Conservation (phyloP, 2,888 invertebrate species). For the Drosophila lacicola region DNA sequence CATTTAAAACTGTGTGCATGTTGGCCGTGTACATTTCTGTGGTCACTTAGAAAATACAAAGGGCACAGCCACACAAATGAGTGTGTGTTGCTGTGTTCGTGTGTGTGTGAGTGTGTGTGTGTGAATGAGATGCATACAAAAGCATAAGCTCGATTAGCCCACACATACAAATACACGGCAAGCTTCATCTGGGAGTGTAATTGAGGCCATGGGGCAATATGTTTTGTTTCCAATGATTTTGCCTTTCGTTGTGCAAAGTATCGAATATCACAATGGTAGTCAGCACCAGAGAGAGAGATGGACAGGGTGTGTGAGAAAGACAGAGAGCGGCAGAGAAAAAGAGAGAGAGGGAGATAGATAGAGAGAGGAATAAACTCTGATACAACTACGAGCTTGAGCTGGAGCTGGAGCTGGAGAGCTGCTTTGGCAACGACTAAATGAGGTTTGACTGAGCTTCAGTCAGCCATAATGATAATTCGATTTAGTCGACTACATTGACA, state of each 20-base stretch:
- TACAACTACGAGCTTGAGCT: slow-evolving; percentile 11
- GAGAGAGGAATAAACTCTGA: slow-evolving; percentile 11
- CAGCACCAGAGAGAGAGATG: slow-evolving; percentile 26
- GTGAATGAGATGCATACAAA: slow-evolving; percentile 33
- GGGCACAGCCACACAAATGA: slow-evolving; percentile 27
- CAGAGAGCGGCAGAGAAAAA: not conserved
- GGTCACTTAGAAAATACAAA: slow-evolving; percentile 74
- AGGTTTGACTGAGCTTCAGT: slow-evolving; percentile 82
- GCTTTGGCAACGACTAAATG: slow-evolving; percentile 63
- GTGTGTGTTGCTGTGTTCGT: not conserved
- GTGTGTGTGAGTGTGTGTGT: not conserved
- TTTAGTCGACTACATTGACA: slow-evolving; percentile 81
- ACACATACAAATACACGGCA: slow-evolving; percentile 53
- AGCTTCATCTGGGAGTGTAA: slow-evolving; percentile 75
- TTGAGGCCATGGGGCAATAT: slow-evolving; percentile 82
- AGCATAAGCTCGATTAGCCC: slow-evolving; percentile 72
- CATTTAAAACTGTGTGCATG: slow-evolving; percentile 70
- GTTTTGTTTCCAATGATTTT: slow-evolving; percentile 81
- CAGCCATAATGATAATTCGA: slow-evolving; percentile 84
- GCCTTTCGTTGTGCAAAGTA: slow-evolving; percentile 81
- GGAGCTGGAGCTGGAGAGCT: not conserved
- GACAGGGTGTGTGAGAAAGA: not conserved
- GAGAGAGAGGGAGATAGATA: not conserved
- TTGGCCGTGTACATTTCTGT: slow-evolving; percentile 78
- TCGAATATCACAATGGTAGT: slow-evolving; percentile 81